These are phyloP conservation scores for Diorhabda elongata DNA, from an alignment of 1,140 invertebrate species.

Conservation along the genomic window DNA sequence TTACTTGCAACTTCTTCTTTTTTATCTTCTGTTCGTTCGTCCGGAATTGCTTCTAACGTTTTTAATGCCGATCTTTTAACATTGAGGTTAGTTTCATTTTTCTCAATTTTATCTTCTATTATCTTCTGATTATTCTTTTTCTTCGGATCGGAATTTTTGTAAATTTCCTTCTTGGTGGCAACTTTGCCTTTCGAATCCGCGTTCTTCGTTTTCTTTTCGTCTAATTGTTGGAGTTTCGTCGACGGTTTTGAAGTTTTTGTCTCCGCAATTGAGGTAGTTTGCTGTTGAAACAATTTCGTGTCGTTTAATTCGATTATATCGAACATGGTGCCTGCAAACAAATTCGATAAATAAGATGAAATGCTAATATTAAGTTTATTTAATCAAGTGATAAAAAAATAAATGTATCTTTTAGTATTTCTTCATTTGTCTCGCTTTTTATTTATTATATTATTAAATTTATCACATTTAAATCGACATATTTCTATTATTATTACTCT, in stretches of 20 bases:
- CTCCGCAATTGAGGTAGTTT: constrained; percentile 1
- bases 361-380: too few species aligned
- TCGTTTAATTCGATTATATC: constrained; percentile 45
- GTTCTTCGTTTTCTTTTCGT: constrained; percentile 10
- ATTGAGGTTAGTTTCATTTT: not conserved
- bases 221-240: constrained; percentile 11
- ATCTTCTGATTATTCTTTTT: constrained; percentile 9
- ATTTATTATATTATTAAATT: too few species aligned
- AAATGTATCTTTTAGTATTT: too few species aligned
- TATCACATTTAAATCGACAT: too few species aligned
- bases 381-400: too few species aligned
- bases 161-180: constrained; percentile 22
- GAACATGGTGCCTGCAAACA: constrained; percentile 40
- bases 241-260: constrained; percentile 7
- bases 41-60: not conserved
- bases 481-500: too few species aligned
- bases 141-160: constrained; percentile 26
- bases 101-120: not conserved
- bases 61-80: not conserved
- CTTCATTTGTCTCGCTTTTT: too few species aligned
- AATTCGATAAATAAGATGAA: not conserved
- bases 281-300: constrained; percentile 24
- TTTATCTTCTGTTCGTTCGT: constrained; percentile 7
- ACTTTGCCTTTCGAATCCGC: constrained; percentile 17
- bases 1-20: constrained; percentile 11